These are phyloP conservation scores for Alosa alosa DNA, from an alignment of 2,113 vertebrate species.

Conservation along the genomic window DNA sequence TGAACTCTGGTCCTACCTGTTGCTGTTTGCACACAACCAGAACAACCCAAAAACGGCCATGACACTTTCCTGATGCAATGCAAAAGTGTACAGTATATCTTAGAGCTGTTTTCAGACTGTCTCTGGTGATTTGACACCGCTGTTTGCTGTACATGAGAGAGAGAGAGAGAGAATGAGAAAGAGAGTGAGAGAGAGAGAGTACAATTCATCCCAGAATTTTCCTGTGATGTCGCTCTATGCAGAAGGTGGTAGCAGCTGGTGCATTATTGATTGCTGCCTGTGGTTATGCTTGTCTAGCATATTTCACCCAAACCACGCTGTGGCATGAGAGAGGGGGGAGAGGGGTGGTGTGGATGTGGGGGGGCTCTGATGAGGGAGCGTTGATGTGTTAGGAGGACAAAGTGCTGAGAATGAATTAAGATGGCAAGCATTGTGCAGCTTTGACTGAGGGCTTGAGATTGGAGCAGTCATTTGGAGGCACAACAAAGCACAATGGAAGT, in stretches of 20 bases:
- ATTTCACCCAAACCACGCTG: slow-evolving; percentile 41
- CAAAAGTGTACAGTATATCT: not conserved
- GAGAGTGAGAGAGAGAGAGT: not conserved
- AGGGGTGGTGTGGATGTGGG: not conserved
- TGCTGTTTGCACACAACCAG: not conserved
- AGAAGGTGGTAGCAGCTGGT: slow-evolving; percentile 40
- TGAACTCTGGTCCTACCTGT: not conserved
- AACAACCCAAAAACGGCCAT: not conserved
- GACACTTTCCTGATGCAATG: not conserved
- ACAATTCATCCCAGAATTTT: slow-evolving; percentile 36
- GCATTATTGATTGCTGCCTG: slow-evolving; percentile 47
- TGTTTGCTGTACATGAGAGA: not conserved
- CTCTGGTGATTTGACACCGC: not conserved
- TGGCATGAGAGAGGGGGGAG: slow-evolving; percentile 16
- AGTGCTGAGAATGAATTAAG: slow-evolving; percentile 43
- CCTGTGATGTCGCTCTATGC: slow-evolving; percentile 33
- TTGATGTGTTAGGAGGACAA: slow-evolving; percentile 40
- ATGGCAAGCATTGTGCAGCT: not conserved
- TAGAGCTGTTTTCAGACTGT: not conserved
- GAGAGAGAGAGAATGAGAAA: not conserved
- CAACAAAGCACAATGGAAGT: not conserved
- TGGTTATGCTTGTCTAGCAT: slow-evolving; percentile 53
- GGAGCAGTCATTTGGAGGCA: not conserved
- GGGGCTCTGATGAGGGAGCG: slow-evolving; percentile 41
- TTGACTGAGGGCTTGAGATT: not conserved